Evolutionary conservation across 1,140 invertebrate genomes (phyloP), one percentile per base, ranked within the genome.

Genomic region (Drosophila hydei): DNA sequence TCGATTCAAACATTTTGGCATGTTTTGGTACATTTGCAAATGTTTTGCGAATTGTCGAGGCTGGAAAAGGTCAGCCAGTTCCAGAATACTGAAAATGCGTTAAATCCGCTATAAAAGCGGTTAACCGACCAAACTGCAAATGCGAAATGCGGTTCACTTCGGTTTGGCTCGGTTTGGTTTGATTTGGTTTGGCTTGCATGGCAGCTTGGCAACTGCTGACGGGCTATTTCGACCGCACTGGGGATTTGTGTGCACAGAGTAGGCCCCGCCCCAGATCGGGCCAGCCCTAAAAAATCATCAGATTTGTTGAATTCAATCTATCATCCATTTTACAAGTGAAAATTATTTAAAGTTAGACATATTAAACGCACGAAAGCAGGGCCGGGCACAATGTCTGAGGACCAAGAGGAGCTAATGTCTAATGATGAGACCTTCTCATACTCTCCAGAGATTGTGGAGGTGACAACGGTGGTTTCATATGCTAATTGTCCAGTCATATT

Each of bases 101-200:
- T 79, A 84, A 84, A 85, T 84, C 79, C 80, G 79, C 79, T 85
- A 79, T 76, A 84, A 84, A 79, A 67, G 79, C 76, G 79, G 79
- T 85, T 84, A 84, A 85, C 79, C 79, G 80, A 84, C 76, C 61
- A 85, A 85, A 85, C 80, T 85, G 72, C 79, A 84, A 85, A 84
- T 84, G 80, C 79, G 59, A 79, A 84, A 79, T 84, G 79, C 54
- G 79, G 79, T 70, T 63, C 50, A 40, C 67, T 47, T 60, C 67
- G 63, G 33, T 40, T 60, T 25, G 60, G 45, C 42, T 55, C 16
- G 51, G 40, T 58, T 62, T 27, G 51, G 18, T 61, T 60, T 30
- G 45, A 52, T 61, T 62, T 51, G 48, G 25, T 69, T 77, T 19
- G 33, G 75, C 64, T 61, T 36, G 16, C 60, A 42, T 38, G 59